phyloP scores from a whole-genome alignment of 64 coral and sea anemone species.

The Orbicella faveolata region DNA sequence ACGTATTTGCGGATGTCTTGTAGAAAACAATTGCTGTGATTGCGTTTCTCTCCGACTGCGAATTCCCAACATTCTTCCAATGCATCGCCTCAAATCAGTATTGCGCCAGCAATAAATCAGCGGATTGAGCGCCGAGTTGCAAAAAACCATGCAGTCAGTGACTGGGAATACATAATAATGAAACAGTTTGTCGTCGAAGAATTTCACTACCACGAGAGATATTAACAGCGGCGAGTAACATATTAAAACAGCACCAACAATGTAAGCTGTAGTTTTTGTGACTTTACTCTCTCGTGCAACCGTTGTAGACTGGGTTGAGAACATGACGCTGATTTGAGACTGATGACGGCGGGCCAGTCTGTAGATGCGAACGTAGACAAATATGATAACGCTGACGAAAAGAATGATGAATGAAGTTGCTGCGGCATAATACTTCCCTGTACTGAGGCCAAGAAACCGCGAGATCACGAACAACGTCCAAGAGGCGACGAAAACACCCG shows the following conservation, averaged over 20 bases:
- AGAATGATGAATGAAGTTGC: conserved; percentile 24
- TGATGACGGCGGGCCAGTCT: conserved; percentile 36
- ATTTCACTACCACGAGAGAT: conserved; percentile 11
- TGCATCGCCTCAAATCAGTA: conserved; percentile 19
- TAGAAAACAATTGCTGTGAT: background rate
- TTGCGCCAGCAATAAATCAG: conserved; percentile 63
- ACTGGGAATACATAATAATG: conserved; percentile 52
- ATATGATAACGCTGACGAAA: conserved; percentile 31
- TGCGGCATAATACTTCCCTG: conserved; percentile 7
- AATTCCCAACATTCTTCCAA: background rate
- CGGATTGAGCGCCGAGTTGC: conserved; percentile 51
- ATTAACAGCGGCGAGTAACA: conserved; percentile 45
- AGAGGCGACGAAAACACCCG: background rate
- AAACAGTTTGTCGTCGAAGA: conserved; percentile 25
- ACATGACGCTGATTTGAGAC: conserved; percentile 11
- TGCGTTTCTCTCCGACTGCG: background rate
- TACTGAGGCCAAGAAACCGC: conserved; percentile 29
- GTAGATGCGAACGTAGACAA: conserved; percentile 43
- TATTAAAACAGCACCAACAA: conserved; percentile 38
- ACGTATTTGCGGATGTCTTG: background rate
- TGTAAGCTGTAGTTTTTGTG: conserved; percentile 42
- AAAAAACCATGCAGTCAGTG: conserved; percentile 51
- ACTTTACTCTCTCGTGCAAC: conserved; percentile 35
- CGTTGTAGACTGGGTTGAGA: background rate
- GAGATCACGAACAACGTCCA: conserved; percentile 36